Evolutionary conservation across 2,113 vertebrate species (phyloP).

Genomic region (Tragelaphus strepsiceros): DNA sequence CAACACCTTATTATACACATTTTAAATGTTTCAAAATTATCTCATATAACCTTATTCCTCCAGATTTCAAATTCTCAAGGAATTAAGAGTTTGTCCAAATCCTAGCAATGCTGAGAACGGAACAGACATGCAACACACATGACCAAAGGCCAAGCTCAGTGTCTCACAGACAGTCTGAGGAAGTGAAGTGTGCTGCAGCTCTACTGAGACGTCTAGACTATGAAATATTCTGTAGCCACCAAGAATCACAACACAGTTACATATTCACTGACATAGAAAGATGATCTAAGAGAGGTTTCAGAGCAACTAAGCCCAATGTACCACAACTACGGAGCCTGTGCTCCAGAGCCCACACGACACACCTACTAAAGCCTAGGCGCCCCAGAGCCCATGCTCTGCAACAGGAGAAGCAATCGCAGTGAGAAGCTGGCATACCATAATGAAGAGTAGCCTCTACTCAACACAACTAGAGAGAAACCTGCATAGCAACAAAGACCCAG

Average conservation of each 20-base stretch:
- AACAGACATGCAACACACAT: background rate
- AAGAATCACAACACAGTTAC: background rate
- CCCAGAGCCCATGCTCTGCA: background rate
- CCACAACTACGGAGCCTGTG: background rate
- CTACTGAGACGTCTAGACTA: background rate
- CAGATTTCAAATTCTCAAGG: background rate
- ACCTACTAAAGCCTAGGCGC: background rate
- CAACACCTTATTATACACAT: background rate
- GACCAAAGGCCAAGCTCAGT: background rate
- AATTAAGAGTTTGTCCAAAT: conserved; percentile 10
- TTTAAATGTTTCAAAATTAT: background rate
- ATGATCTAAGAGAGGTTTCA: background rate
- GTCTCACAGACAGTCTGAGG: background rate
- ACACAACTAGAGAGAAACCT: background rate
- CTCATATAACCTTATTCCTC: background rate
- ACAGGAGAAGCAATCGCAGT: background rate
- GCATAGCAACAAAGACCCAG: background rate
- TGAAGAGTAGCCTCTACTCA: background rate
- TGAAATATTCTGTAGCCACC: background rate
- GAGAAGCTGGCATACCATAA: fast-evolving
- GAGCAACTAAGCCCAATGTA: background rate
- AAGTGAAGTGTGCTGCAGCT: background rate
- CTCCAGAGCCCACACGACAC: background rate
- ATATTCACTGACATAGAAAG: background rate
- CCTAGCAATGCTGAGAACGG: background rate